Conservation (phyloP, 2,888 invertebrate species). For the Hyposoter dolosus region DNA sequence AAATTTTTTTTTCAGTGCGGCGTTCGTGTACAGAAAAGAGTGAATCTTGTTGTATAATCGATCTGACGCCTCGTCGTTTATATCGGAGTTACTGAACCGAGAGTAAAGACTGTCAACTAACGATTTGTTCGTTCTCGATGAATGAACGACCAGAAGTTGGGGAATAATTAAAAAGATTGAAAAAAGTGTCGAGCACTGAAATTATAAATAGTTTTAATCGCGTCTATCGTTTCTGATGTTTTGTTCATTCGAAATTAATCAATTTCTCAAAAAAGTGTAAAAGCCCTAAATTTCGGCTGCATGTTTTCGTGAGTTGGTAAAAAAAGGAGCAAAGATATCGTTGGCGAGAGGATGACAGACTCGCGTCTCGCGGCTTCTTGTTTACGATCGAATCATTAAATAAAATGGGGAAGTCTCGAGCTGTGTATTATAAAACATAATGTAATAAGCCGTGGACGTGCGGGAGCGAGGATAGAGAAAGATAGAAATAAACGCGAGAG, state of each 20-base stretch:
- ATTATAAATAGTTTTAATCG: not conserved
- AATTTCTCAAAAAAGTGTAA: not conserved
- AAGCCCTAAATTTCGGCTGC: not conserved
- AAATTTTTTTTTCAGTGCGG: too few species aligned
- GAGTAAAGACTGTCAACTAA: slow-evolving; percentile 48
- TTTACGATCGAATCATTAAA: slow-evolving; percentile 46
- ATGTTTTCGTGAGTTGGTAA: not conserved
- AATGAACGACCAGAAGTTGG: not conserved
- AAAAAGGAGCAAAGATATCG: not conserved
- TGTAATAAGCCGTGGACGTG: slow-evolving; percentile 59
- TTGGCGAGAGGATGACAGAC: slow-evolving; percentile 45
- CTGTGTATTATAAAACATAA: slow-evolving; percentile 59
- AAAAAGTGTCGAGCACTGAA: not conserved
- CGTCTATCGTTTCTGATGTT: not conserved
- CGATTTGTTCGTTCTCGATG: slow-evolving; percentile 6
- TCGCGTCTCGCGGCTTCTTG: slow-evolving; percentile 33
- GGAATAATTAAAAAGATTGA: slow-evolving; percentile 20
- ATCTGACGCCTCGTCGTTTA: not conserved
- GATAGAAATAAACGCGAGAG: slow-evolving; percentile 22
- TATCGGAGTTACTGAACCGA: slow-evolving; percentile 53
- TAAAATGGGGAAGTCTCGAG: slow-evolving; percentile 56
- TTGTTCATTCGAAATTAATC: not conserved
- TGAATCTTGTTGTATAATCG: not conserved
- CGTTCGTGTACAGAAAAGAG: not conserved
- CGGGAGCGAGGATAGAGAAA: slow-evolving; percentile 11